Percentiles rank a stretch among this genome's conserved stretches.
These are phyloP conservation scores for Eidolon helvum DNA, from an alignment of 2,113 vertebrate species.

Conservation along the genomic window DNA sequence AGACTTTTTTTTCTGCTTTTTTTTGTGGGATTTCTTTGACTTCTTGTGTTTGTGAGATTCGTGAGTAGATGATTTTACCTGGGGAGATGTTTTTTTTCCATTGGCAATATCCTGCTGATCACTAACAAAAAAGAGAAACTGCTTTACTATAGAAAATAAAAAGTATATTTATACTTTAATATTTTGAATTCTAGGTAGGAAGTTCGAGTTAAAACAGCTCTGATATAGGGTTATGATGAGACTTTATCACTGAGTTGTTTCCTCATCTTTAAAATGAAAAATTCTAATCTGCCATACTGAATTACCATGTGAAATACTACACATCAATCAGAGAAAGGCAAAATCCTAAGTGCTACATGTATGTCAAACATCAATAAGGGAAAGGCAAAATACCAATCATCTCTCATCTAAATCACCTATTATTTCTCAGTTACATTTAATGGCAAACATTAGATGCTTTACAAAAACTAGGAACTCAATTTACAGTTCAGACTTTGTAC, in stretches of 20 bases:
- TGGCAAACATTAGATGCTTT: background rate
- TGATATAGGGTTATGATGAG: background rate
- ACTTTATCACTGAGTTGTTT: conserved; percentile 35
- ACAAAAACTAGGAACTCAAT: background rate
- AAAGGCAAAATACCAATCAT: background rate
- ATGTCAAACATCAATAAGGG: background rate
- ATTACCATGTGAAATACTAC: background rate
- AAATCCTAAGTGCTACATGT: background rate
- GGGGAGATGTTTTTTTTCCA: conserved; percentile 83
- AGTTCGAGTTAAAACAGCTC: background rate
- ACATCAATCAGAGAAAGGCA: background rate
- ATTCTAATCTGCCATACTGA: background rate
- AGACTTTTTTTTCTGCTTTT: conserved; percentile 92
- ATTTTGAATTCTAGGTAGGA: background rate
- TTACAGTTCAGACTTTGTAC: conserved; percentile 5
- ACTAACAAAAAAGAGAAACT: conserved; percentile 63
- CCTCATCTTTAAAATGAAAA: conserved; percentile 46
- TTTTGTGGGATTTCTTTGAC: conserved; percentile 91
- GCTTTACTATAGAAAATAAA: conserved; percentile 44
- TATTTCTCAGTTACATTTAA: background rate
- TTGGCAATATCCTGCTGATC: conserved; percentile 82
- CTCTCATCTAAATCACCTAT: conserved; percentile 3
- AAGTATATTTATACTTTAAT: conserved; percentile 45
- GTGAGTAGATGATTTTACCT: conserved; percentile 78
- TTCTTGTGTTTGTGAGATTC: conserved; percentile 87